Conservation (phyloP, 1,140 invertebrate species). For the Leptinotarsa defecta region DNA sequence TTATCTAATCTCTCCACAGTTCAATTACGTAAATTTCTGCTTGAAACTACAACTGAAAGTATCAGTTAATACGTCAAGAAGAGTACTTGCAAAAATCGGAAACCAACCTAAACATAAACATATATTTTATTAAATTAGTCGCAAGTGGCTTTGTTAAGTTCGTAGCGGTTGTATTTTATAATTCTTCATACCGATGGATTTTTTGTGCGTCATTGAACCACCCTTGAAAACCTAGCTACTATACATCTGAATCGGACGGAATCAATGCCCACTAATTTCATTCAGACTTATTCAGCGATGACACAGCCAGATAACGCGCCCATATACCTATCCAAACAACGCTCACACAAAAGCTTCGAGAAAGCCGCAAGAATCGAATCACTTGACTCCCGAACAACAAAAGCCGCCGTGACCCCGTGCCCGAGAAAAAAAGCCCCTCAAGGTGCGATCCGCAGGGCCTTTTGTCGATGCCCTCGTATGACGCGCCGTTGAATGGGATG, state of each 20-base stretch:
- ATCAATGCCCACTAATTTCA: constrained; percentile 10
- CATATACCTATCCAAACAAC: constrained; percentile 2
- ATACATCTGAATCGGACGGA: neutral
- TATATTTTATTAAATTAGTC: too few relatives aligned
- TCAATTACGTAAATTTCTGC: too few relatives aligned
- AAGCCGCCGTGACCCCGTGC: constrained; percentile 15
- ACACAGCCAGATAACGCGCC: constrained; percentile 7
- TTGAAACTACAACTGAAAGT: too few relatives aligned
- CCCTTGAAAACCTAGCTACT: neutral
- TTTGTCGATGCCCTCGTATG: constrained; percentile 8
- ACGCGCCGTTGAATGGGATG: constrained; percentile 10
- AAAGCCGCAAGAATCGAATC: constrained; percentile 9
- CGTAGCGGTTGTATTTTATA: too few relatives aligned
- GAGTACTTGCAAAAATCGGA: too few relatives aligned
- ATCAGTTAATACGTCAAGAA: too few relatives aligned
- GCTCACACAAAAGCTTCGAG: neutral
- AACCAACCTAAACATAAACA: too few relatives aligned
- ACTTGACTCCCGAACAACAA: constrained; percentile 20
- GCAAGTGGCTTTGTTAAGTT: too few relatives aligned
- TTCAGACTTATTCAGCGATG: constrained; percentile 17
- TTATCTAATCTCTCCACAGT: too few relatives aligned
- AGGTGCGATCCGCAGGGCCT: constrained; percentile 1
- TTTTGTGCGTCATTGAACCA: too few relatives aligned
- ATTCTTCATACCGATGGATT: too few relatives aligned
- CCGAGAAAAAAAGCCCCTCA: constrained; percentile 17